A percentile compares a stretch with the other conserved stretches of the same genome.
Conservation (phyloP, 2,113 vertebrate species). For the Stegastes partitus region DNA sequence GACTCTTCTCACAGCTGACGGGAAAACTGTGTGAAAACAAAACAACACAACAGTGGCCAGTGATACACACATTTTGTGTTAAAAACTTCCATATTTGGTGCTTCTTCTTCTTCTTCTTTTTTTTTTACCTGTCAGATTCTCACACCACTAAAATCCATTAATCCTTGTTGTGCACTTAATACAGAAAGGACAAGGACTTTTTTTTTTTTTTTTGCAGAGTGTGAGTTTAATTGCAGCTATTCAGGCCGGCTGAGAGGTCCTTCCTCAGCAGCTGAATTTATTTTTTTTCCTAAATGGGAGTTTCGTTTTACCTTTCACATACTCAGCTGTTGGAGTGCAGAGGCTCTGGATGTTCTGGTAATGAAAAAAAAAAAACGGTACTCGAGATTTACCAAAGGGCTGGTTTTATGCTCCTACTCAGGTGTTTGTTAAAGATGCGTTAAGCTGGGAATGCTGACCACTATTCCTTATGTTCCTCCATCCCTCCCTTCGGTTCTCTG, state of each 20-base stretch:
- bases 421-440: conserved; percentile 71
- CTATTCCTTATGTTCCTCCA: conserved; percentile 63
- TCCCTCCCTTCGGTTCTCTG: conserved; percentile 38
- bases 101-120: no score
- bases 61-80: conserved; percentile 56
- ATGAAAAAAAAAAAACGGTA: conserved; percentile 63
- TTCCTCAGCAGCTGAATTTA: conserved; percentile 33
- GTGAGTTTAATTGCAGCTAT: conserved; percentile 54
- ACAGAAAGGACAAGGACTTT: conserved; percentile 51
- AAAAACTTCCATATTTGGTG: conserved; percentile 65
- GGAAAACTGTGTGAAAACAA: conserved; percentile 23
- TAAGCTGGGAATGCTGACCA: conserved; percentile 76
- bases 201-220: conserved; percentile 15
- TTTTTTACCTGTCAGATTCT: conserved; percentile 52
- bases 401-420: conserved; percentile 74
- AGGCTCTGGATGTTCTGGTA: conserved; percentile 3
- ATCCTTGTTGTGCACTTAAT: conserved; percentile 72
- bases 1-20: conserved; percentile 31
- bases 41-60: conserved; percentile 59
- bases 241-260: conserved; percentile 26
- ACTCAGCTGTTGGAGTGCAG: conserved; percentile 46
- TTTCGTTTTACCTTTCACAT: conserved; percentile 40
- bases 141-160: conserved; percentile 73
- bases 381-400: conserved; percentile 72
- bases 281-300: conserved; percentile 39